Base-by-base conservation (phyloP, 2,888 invertebrate species). In the Isotomurus palustris region DNA sequence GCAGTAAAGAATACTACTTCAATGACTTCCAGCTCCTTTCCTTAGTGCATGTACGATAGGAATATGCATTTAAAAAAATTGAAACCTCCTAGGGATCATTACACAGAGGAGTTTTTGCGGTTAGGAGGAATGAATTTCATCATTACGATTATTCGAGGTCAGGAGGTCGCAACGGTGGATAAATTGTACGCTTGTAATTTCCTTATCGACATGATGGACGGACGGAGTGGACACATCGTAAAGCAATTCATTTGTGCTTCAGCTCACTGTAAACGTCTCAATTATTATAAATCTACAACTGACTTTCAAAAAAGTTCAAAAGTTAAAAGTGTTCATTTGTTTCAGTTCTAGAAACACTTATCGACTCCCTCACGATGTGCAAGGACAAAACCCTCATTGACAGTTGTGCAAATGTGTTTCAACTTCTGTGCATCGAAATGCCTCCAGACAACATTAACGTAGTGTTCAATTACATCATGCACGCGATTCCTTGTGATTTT, bases 331-430 rank as follows among this genome's bases (percentile, higher is more conserved):
- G n/a, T n/a, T n/a, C n/a, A n/a, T n/a, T 27, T 10, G 51, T 28
- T 58, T 2, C 41, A 67, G 64, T 61, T 50, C 48, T 67, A n/a
- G 67, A 65, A 43, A 59, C 61, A 1, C 60, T 65, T 1, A 59
- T 65, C 17, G 67, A 67, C 40, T 65, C 64, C n/a, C 45, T 67
- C 45, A 68, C 66, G 43, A 67, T 67, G 66, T 67, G 68, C 49
- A 63, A 64, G 43, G 63, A 64, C 44, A 54, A 51, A 28, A 53
- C 47, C 8, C 45, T 69, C 8, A 59, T 67, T 10, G 38, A 51
- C 2, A 56, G 59, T 40, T 67, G 65, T 22, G 53, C 56, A 8
- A 28, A 55, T 1, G 63, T 62, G 48, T 64, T 69, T 40, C 57
- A 67, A 38, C 57, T 52, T 21, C 41, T 69, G 27, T 63, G 67